Evolutionary conservation across 2,113 vertebrate species (phyloP), one percentile per base, ranked within the genome.

Genomic region (Cinclus cinclus): DNA sequence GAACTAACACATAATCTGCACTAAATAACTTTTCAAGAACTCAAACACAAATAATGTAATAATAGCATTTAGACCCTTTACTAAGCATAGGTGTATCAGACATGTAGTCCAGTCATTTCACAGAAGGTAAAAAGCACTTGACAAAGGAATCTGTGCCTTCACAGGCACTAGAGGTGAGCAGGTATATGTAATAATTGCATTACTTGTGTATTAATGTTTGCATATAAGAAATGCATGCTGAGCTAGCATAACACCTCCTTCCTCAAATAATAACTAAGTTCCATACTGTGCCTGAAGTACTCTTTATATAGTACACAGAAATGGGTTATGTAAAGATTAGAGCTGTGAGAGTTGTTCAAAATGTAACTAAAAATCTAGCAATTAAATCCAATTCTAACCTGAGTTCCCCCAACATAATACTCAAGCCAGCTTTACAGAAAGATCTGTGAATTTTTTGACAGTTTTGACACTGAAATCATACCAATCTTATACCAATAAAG

Each of bases 301-400:
- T 97, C 90, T 96, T 97, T 96, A 96, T 96, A 96, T 87, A 93
- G 93, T 93, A 90, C 89, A 87, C 87, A 97, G 90, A 95, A 97
- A 96, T 75, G 77, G 95, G 91, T 93, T 96, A 94, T 96, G 95
- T 92, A 96, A 96, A 96, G 91, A 95, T 93, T 94, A 96, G 79
- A 90, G 89, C 96, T 90, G 73, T 30, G 56, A 93, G 83, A 94
- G 74, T 75, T 95, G 63, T 81, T 95, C 77, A 76, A 71, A 96
- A 95, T 33, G 2, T 69, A 92, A 91, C 91, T 62, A 42, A 93
- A 96, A 84, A 92, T 55, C 90, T 67, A 84, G 90, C 69, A 89
- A 89, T 3, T 35, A 89, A 96, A 96, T 62, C 70, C n/a, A 65
- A 8, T 79, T 35, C 63, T 56, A 83, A 49, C 52, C 41, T 33